Percentiles rank a stretch among this genome's conserved stretches.
These are phyloP conservation scores for Hydrophis major DNA, from an alignment of 2,797 vertebrate genomes.

Conservation along the genomic window DNA sequence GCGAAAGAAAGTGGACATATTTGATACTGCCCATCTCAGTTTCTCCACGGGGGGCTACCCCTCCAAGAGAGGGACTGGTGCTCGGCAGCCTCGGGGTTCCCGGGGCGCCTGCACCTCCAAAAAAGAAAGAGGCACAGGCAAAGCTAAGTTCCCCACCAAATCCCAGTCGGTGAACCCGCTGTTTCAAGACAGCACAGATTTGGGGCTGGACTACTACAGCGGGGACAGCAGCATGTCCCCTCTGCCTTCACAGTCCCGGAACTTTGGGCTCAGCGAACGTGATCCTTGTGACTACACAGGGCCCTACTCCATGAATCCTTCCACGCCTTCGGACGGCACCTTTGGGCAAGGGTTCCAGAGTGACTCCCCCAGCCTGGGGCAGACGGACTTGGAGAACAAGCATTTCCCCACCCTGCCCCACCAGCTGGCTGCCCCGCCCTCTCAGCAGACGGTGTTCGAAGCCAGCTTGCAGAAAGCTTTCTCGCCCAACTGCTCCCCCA, in stretches of 20 bases:
- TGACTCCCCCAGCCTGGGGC: conserved; percentile 89
- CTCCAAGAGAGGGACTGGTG: conserved; percentile 83
- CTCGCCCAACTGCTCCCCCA: conserved; percentile 92
- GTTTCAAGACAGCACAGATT: conserved; percentile 85
- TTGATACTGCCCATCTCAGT: conserved; percentile 75
- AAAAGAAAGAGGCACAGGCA: conserved; percentile 84
- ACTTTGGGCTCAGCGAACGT: conserved; percentile 81
- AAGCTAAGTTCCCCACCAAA: conserved; percentile 83
- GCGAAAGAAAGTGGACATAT: conserved; percentile 90
- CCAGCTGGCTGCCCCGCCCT: conserved; percentile 71
- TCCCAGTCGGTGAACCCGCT: conserved; percentile 75
- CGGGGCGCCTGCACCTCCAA: conserved; percentile 88
- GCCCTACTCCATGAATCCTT: conserved; percentile 95
- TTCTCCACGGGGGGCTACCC: conserved; percentile 81
- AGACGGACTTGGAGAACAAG: conserved; percentile 86
- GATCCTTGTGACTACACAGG: conserved; percentile 95
- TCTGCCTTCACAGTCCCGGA: conserved; percentile 84
- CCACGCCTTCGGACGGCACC: conserved; percentile 94
- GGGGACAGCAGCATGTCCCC: conserved; percentile 98
- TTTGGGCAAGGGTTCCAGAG: conserved; percentile 90
- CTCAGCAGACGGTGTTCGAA: conserved; percentile 74
- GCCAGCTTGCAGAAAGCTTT: conserved; percentile 85
- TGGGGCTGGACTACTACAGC: conserved; percentile 94
- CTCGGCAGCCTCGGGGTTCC: conserved; percentile 82
- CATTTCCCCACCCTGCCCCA: conserved; percentile 80